Conservation (phyloP, 2,797 vertebrate species). For the Crenuchus spilurus region DNA sequence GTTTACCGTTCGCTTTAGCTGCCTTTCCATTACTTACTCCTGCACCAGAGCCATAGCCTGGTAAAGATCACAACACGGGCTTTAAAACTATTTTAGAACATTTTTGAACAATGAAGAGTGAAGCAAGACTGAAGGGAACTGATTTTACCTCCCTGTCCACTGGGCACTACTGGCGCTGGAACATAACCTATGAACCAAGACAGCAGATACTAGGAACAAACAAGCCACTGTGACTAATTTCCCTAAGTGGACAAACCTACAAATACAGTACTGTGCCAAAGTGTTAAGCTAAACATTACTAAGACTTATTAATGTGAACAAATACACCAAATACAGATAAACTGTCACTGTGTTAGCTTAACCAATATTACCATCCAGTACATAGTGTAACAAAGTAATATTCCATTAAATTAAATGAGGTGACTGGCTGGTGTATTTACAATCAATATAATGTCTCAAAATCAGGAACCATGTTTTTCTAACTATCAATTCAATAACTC, state of each 20-base stretch:
- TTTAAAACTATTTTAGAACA: neutral
- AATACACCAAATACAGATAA: no score
- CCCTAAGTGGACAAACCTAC: neutral
- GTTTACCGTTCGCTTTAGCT: conserved; percentile 43
- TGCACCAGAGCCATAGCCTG: conserved; percentile 22
- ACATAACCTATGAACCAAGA: conserved; percentile 6
- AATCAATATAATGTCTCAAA: no score
- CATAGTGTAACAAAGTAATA: no score
- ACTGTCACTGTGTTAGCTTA: no score
- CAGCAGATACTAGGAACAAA: neutral
- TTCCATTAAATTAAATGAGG: no score
- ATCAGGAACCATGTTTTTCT: no score
- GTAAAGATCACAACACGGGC: conserved; percentile 20
- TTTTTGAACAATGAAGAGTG: neutral
- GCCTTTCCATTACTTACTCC: conserved; percentile 10
- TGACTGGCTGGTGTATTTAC: no score
- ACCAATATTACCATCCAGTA: no score
- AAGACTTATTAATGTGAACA: no score
- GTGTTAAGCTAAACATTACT: no score
- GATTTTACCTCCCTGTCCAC: conserved; percentile 14
- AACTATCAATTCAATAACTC: no score
- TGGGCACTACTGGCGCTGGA: neutral
- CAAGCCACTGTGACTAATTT: neutral
- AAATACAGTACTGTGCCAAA: no score
- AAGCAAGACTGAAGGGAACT: neutral